These are phyloP conservation scores for Sebastes dallii DNA, from an alignment of 2,797 vertebrate species.

Conservation along the genomic window DNA sequence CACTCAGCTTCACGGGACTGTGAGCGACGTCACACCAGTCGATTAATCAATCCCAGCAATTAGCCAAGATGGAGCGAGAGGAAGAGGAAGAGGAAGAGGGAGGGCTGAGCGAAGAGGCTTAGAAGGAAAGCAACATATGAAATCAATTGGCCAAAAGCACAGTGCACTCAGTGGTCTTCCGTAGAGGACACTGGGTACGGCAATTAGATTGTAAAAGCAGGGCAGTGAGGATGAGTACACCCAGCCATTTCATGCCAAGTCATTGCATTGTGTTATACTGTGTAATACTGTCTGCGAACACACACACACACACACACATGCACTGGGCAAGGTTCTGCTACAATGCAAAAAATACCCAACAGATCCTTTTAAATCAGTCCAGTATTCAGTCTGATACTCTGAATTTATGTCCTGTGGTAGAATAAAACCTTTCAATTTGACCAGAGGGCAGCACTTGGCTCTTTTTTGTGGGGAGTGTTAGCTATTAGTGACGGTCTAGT, in stretches of 20 bases:
- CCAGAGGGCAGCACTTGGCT: no score
- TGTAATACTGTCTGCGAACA: slow-evolving; percentile 1
- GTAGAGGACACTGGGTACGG: slow-evolving; percentile 30
- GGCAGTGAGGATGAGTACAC: slow-evolving; percentile 26
- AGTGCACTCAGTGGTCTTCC: slow-evolving; percentile 24
- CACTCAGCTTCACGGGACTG: slow-evolving; percentile 17
- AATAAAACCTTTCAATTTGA: not conserved
- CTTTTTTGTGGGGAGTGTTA: not conserved
- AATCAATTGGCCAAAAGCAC: slow-evolving; percentile 43
- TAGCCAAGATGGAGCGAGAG: slow-evolving; percentile 44
- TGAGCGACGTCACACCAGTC: slow-evolving; percentile 28
- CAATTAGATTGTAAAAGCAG: slow-evolving; percentile 49
- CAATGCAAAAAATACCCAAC: not conserved
- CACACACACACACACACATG: not conserved
- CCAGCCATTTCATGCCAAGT: slow-evolving; percentile 14
- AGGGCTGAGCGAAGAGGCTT: slow-evolving; percentile 4
- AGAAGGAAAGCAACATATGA: slow-evolving; percentile 32
- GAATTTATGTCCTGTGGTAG: not conserved
- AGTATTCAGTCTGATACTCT: not conserved
- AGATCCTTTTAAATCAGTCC: not conserved
- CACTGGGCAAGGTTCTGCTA: not conserved
- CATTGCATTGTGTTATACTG: slow-evolving; percentile 17
- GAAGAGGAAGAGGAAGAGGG: slow-evolving; percentile 19
- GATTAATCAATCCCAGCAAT: slow-evolving; percentile 70
- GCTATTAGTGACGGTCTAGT: not conserved